Conservation (phyloP, 2,888 invertebrate species). For the Platycheirus rosarum region DNA sequence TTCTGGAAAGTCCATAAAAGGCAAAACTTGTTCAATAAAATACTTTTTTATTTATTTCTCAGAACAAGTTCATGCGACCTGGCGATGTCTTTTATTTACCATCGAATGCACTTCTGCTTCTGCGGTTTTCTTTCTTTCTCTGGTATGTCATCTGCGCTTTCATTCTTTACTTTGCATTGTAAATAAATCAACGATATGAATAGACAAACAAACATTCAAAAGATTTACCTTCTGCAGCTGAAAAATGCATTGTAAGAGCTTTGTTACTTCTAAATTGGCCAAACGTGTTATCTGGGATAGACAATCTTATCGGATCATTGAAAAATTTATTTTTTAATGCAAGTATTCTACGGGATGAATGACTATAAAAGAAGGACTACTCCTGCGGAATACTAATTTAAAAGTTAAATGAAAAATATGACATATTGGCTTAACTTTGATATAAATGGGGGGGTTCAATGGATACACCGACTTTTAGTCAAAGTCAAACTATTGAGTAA, state of each 20-base stretch:
- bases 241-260: slow-evolving; percentile 27
- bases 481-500: too few species aligned
- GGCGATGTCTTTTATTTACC: too few species aligned
- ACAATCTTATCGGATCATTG: slow-evolving; percentile 46
- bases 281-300: slow-evolving; percentile 47
- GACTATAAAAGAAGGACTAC: neutral
- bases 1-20: too few species aligned
- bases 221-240: slow-evolving; percentile 24
- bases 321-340: slow-evolving; percentile 42
- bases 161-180: slow-evolving; percentile 23
- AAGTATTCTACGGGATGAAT: slow-evolving; percentile 1
- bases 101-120: slow-evolving; percentile 43
- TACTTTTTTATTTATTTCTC: too few species aligned
- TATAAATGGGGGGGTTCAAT: too few species aligned
- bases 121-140: neutral
- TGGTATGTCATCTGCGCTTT: slow-evolving; percentile 12
- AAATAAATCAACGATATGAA: slow-evolving; percentile 1
- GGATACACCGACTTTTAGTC: too few species aligned
- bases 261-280: slow-evolving; percentile 46
- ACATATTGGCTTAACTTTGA: neutral
- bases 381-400: neutral
- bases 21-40: too few species aligned
- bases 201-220: slow-evolving; percentile 2
- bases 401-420: neutral
- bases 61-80: too few species aligned